A percentile compares a stretch with the other conserved stretches of the same genome.
These are phyloP conservation scores for Cephonodes hylas DNA, from an alignment of 2,888 invertebrate genomes.

Conservation along the genomic window DNA sequence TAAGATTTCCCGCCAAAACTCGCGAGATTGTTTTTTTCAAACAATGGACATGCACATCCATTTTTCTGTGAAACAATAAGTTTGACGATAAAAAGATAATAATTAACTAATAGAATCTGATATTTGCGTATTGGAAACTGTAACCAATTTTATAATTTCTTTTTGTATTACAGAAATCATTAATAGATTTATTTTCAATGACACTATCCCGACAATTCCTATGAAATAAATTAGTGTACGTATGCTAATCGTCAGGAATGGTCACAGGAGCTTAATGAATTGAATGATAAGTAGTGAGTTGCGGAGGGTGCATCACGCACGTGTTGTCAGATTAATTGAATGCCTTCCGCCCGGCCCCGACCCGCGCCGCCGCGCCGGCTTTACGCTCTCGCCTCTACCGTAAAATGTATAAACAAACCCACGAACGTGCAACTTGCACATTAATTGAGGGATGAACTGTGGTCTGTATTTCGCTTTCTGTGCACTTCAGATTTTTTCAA, in stretches of 20 bases:
- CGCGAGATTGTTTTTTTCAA: neutral
- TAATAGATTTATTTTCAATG: neutral
- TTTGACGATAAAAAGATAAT: neutral
- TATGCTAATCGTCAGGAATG: slow-evolving; percentile 11
- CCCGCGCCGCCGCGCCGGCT: slow-evolving; percentile 19
- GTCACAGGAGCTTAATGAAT: slow-evolving; percentile 52
- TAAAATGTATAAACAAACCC: slow-evolving; percentile 44
- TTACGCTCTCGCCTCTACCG: slow-evolving; percentile 27
- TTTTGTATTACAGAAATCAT: neutral
- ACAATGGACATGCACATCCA: neutral
- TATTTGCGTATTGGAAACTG: neutral
- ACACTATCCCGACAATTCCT: neutral
- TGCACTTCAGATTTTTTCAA: slow-evolving; percentile 61
- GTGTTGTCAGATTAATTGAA: slow-evolving; percentile 75
- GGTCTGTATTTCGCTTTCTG: slow-evolving; percentile 38
- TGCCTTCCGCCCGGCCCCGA: slow-evolving; percentile 43
- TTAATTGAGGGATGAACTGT: slow-evolving; percentile 31
- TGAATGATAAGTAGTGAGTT: slow-evolving; percentile 53
- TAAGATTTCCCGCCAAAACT: slow-evolving; percentile 1
- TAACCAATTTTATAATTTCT: neutral
- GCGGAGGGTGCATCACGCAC: slow-evolving; percentile 68
- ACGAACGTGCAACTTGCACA: slow-evolving; percentile 38
- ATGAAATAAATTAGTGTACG: neutral
- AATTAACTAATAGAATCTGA: neutral
- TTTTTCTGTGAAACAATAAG: neutral